phyloP scores from a whole-genome alignment of 2,888 invertebrate genomes.

The Pyrochroa serraticornis region DNA sequence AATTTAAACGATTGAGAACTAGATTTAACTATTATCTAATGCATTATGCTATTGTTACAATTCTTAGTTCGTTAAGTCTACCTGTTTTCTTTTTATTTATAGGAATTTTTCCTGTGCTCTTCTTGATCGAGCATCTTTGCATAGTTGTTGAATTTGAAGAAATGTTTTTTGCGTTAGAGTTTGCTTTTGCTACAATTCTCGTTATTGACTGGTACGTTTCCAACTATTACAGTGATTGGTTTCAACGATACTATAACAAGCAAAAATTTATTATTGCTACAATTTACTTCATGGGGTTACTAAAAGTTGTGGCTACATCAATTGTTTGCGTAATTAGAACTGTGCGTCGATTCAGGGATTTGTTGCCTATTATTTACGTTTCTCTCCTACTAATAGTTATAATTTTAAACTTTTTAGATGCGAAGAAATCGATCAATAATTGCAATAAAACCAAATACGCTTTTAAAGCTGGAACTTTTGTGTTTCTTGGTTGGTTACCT shows the following conservation, averaged over 20 bases:
- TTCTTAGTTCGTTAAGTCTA: constrained; percentile 12
- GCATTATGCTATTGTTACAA: constrained; percentile 31
- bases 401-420: neutral
- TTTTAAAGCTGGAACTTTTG: neutral
- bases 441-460: no score
- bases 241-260: no score
- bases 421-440: neutral
- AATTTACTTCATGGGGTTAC: no score
- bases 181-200: constrained; percentile 17
- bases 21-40: constrained; percentile 29
- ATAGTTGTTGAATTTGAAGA: constrained; percentile 25
- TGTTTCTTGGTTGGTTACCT: constrained; percentile 1
- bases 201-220: constrained; percentile 24
- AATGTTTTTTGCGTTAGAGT: constrained; percentile 15
- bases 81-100: no score
- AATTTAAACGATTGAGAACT: constrained; percentile 24
- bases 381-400: neutral
- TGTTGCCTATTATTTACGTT: neutral
- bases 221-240: no score
- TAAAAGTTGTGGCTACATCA: no score
- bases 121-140: constrained; percentile 8
- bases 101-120: no score
- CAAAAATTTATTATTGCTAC: no score
- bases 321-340: no score
- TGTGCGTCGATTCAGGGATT: no score